Evolutionary conservation across 2,888 invertebrate genomes (phyloP), one percentile per base, ranked within the genome.

Genomic region (Eudemis profundana): DNA sequence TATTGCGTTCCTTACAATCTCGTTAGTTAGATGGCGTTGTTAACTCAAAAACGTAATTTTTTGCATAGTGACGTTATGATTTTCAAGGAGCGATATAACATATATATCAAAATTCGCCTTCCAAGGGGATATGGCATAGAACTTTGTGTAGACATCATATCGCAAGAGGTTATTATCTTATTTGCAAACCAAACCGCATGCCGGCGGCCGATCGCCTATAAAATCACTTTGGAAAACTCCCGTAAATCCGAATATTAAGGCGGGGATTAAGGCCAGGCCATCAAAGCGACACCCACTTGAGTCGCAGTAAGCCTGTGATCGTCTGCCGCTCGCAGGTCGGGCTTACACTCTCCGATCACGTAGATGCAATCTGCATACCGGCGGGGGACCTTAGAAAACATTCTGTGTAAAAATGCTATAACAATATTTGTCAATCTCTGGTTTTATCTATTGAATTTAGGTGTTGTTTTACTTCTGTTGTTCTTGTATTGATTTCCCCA

Each of bases 301-400:
- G 64, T 66, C 50, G 46, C 21, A 67, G 60, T 71, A 74, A 84
- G 78, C 82, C 81, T 81, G 84, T 89, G 89, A 89, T 89, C 88
- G 86, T 85, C 86, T 85, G 88, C 87, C 89, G 86, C 76, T 80
- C 78, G 71, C 88, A 86, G 81, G 72, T 73, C 76, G 72, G 76
- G 69, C 78, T 83, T 88, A 84, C 85, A 84, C 82, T 87, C 83
- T 80, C 89, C 77, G 83, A 86, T 87, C 90, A 89, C 90, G 90
- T 90, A 81, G 75, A 81, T 81, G 84, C 87, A 86, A 90, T 90
- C 87, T 89, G 87, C 89, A 90, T 89, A 79, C 83, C 69, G 65
- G 65, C 56, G 74, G 79, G 82, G 78, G 74, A 77, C 76, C 74
- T 79, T 77, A 83, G 78, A 78, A 82, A 83, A 78, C 76, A 82